These are phyloP conservation scores for Caranx melampygus DNA, from an alignment of 2,113 vertebrate genomes.

Conservation along the genomic window DNA sequence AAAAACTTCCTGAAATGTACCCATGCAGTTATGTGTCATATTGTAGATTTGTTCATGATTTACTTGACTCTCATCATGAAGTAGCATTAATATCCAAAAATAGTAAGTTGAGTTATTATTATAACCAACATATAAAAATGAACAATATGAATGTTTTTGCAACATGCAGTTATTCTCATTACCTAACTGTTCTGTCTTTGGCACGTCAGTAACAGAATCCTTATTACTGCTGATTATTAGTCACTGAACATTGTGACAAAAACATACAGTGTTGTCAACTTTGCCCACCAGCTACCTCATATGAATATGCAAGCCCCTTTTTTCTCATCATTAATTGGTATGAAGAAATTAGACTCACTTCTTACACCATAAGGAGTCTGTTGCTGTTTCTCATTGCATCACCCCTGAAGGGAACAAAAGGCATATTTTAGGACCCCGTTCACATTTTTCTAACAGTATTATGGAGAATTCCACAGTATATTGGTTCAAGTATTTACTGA, in stretches of 20 bases:
- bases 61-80: not conserved
- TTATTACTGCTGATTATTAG: not conserved
- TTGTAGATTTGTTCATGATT: not conserved
- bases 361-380: not conserved
- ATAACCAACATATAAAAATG: not conserved
- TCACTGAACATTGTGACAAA: not conserved
- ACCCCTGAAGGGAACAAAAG: not conserved
- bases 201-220: not conserved
- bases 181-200: not conserved
- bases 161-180: not conserved
- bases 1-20: not conserved
- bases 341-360: not conserved
- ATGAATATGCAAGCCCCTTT: not conserved
- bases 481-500: not conserved
- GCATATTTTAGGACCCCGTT: not conserved
- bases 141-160: not conserved
- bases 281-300: not conserved
- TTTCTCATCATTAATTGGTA: not conserved
- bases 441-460: not conserved
- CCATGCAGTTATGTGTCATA: not conserved
- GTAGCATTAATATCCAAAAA: not conserved
- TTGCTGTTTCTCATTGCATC: not conserved
- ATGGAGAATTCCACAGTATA: not conserved
- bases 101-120: not conserved
- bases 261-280: not conserved